A percentile compares a stretch with the other conserved stretches of the same genome.
Conservation (phyloP, 2,888 invertebrate species). For the Agonum fuliginosum region DNA sequence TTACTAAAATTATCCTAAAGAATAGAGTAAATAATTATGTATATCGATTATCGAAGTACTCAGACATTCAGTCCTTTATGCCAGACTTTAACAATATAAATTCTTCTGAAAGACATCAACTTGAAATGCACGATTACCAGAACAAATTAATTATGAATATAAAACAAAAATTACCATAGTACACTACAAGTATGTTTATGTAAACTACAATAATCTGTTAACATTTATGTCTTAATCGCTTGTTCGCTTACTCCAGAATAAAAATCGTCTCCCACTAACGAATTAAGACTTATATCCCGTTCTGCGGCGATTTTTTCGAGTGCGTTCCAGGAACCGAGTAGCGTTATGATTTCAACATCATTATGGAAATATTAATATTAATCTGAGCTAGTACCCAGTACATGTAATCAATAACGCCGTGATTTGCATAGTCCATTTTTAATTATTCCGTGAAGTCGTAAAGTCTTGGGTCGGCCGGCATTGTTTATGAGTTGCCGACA, state of each 20-base stretch:
- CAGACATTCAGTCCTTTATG: too few species aligned
- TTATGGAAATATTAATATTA: conserved; percentile 46
- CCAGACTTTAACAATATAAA: too few species aligned
- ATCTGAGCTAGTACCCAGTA: conserved; percentile 4
- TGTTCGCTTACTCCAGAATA: neutral
- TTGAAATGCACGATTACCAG: too few species aligned
- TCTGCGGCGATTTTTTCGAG: neutral
- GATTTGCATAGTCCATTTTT: conserved; percentile 50
- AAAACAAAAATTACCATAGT: neutral
- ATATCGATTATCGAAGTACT: too few species aligned
- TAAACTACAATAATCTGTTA: neutral
- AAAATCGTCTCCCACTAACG: conserved; percentile 15
- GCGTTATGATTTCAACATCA: conserved; percentile 35
- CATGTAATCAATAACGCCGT: conserved; percentile 42
- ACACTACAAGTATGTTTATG: neutral
- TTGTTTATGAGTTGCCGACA: conserved; percentile 47
- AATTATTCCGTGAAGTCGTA: conserved; percentile 40
- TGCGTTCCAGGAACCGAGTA: conserved; percentile 15
- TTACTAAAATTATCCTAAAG: too few species aligned
- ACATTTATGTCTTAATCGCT: conserved; percentile 18
- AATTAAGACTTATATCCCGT: neutral
- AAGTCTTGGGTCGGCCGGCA: conserved; percentile 19
- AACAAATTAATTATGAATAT: too few species aligned
- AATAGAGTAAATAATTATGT: too few species aligned
- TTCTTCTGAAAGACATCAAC: too few species aligned